A percentile compares a stretch with the other conserved stretches of the same genome.
Conservation (phyloP, 2,888 invertebrate genomes). For the Poecilobothrus nobilitatus region DNA sequence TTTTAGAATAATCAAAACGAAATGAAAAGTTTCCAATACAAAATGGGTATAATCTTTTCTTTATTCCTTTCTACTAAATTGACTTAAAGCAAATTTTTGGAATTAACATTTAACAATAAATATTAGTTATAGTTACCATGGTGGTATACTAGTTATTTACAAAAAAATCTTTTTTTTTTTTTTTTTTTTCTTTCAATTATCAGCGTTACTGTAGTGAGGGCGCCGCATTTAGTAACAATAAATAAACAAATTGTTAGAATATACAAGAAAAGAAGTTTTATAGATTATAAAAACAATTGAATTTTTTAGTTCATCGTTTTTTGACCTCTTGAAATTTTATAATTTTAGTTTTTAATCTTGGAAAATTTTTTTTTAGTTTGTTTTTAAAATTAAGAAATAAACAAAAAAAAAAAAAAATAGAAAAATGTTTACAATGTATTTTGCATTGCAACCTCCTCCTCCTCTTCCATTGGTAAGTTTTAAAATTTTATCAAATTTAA, state of each 20-base stretch:
- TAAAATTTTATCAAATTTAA: background rate
- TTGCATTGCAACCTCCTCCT: background rate
- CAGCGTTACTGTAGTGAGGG: background rate
- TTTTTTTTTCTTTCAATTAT: conserved; percentile 24
- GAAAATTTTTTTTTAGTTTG: background rate
- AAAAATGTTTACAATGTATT: conserved; percentile 1
- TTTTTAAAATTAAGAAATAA: too few relatives aligned
- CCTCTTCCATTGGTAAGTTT: background rate
- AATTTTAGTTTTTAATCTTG: too few relatives aligned
- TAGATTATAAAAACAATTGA: too few relatives aligned
- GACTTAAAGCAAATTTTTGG: too few relatives aligned
- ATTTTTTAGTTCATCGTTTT: background rate
- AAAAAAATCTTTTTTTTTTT: conserved; percentile 8
- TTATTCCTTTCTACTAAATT: too few relatives aligned
- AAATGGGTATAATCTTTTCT: too few relatives aligned
- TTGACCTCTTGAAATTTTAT: background rate
- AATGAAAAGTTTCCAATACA: too few relatives aligned
- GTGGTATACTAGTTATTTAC: conserved; percentile 13
- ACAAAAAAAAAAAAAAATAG: background rate
- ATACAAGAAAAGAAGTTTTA: too few relatives aligned
- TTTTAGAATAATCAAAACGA: too few relatives aligned
- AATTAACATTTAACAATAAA: too few relatives aligned
- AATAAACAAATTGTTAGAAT: background rate
- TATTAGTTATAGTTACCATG: conserved; percentile 15
- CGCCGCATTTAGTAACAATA: conserved; percentile 2